Conservation (phyloP, 2,113 vertebrate genomes). For the Rhizomys pruinosus region DNA sequence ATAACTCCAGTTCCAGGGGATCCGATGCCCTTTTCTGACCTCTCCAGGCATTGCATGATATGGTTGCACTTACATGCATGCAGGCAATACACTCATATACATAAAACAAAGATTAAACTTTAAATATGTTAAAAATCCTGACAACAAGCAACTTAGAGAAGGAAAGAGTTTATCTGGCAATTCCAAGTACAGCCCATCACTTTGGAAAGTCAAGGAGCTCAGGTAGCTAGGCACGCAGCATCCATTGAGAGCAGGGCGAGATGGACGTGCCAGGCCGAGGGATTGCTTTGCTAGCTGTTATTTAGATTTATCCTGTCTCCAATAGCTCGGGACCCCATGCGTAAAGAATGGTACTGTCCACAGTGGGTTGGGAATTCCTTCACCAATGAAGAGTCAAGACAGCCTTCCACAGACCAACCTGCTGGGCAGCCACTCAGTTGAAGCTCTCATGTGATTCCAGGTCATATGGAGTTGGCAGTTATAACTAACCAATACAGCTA, state of each 20-base stretch:
- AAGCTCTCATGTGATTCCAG: background rate
- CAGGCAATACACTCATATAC: no score
- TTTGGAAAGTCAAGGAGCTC: background rate
- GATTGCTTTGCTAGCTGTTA: background rate
- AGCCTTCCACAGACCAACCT: background rate
- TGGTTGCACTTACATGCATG: no score
- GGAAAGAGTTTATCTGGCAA: background rate
- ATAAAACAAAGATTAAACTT: no score
- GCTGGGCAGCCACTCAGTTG: background rate
- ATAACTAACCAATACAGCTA: background rate
- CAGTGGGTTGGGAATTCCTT: background rate
- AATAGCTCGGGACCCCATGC: background rate
- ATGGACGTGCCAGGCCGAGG: no score
- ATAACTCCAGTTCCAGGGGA: no score
- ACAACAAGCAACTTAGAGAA: background rate
- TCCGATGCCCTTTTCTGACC: no score
- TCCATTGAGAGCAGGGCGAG: background rate
- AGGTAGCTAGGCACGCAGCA: background rate
- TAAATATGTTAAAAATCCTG: background rate
- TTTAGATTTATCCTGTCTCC: background rate
- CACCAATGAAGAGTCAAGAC: background rate
- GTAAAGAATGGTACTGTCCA: background rate
- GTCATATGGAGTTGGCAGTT: background rate
- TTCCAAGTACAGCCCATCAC: background rate
- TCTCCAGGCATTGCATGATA: no score